Evolutionary conservation across 2,797 vertebrate species (phyloP), one percentile per base, ranked within the genome.

Genomic region (Urophycis tenuis): DNA sequence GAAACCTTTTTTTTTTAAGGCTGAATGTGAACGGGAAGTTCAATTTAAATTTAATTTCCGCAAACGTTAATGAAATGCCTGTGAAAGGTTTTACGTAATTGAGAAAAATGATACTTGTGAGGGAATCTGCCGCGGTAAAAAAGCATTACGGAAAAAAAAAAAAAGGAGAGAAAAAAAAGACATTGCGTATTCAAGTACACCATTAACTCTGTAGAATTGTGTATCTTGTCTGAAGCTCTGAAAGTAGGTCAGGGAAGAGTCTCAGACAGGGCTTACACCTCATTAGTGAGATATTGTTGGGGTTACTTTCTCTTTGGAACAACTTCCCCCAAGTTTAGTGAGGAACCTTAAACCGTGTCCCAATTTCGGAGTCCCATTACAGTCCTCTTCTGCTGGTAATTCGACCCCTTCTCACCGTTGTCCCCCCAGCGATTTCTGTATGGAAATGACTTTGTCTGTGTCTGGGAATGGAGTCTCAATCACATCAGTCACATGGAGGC

Each of bases 181-280:
- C n/a, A 60, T 22, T 53, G 45, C 4, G 3, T 67, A 67, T 25
- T 9, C 9, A 19, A 71, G 29, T 71, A 15, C 32, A 32, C 69
- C 22, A 71, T 71, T 71, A 71, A 5, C 15, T 71, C 30, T 3
- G 29, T 17, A 71, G 30, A 71, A 32, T 32, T 31, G 3, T 29
- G 12, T 71, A 71, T 71, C 31, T 71, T 32, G 29, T 71, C 30
- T 32, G 69, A 71, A 69, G 75, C 53, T 60, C 19, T 84, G 84
- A 87, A 88, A 85, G 83, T 89, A 81, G 85, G 87, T 88, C 87
- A 88, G 81, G 81, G 76, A 86, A 83, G 81, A 77, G 80, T 71
- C 74, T 76, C 78, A 79, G 80, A 82, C 72, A 79, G 25, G 41
- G 41, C 12, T 83, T 72, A 74, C 78, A 75, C 70, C 70, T 83